Evolutionary conservation across 2,113 vertebrate genomes (phyloP).

Genomic region (Uria aalge): DNA sequence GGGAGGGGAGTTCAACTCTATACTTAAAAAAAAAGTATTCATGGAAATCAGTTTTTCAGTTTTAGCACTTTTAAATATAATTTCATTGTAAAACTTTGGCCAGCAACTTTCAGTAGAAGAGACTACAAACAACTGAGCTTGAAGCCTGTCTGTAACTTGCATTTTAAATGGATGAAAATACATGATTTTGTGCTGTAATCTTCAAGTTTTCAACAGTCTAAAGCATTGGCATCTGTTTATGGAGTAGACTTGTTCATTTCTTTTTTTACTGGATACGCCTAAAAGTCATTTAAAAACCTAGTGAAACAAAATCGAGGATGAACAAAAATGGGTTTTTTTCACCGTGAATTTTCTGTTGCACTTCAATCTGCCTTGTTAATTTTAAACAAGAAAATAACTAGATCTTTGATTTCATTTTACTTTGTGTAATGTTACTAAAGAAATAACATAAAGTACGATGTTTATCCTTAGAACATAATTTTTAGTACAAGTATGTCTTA

Average conservation of each 20-base stretch:
- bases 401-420: neutral
- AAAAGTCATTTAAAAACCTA: neutral
- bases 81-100: neutral
- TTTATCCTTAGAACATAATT: neutral
- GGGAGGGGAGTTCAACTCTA: neutral
- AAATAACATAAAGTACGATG: neutral
- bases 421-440: neutral
- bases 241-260: neutral
- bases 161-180: neutral
- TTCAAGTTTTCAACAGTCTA: neutral
- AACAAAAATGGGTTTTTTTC: neutral
- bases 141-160: neutral
- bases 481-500: conserved; percentile 10
- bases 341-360: neutral
- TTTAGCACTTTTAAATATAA: neutral
- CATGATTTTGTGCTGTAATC: neutral
- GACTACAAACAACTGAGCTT: neutral
- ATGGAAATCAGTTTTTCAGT: neutral
- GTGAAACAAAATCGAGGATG: neutral
- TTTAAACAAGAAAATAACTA: neutral
- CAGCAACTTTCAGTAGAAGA: neutral
- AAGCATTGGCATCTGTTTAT: neutral
- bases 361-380: neutral
- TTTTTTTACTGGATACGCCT: neutral
- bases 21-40: neutral